A percentile compares a stretch with the other conserved stretches of the same genome.
Conservation (phyloP, 2,888 invertebrate genomes). For the Notodonta dromedarius region DNA sequence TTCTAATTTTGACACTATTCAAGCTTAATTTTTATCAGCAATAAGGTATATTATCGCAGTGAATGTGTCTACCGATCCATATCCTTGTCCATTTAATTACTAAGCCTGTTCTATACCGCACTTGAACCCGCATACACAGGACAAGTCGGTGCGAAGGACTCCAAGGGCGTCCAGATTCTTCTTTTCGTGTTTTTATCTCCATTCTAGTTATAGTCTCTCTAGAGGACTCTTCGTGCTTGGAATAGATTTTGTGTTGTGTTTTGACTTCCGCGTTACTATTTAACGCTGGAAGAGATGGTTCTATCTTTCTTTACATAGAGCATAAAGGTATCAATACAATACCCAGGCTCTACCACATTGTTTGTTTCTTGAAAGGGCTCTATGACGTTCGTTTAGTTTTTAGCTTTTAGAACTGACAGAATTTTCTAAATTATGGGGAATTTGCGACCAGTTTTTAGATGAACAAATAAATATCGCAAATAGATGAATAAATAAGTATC, state of each 20-base stretch:
- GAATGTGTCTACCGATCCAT: conserved; percentile 57
- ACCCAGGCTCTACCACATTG: conserved; percentile 54
- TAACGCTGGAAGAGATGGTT: conserved; percentile 36
- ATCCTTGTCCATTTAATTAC: conserved; percentile 51
- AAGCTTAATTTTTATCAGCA: neutral
- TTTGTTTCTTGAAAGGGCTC: conserved; percentile 45
- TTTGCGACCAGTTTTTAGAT: neutral
- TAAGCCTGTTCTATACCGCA: conserved; percentile 56
- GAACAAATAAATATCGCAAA: too few relatives aligned
- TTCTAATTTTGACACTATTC: conserved; percentile 5
- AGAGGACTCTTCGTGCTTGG: conserved; percentile 54
- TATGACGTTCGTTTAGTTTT: conserved; percentile 45
- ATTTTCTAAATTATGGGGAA: conserved; percentile 37
- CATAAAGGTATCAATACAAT: conserved; percentile 71
- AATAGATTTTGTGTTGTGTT: conserved; percentile 54
- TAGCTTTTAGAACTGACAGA: conserved; percentile 39
- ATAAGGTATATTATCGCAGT: conserved; percentile 22
- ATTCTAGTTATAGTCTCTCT: conserved; percentile 37
- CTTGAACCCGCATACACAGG: conserved; percentile 76
- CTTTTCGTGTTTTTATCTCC: conserved; percentile 49
- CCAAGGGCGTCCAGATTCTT: conserved; percentile 53
- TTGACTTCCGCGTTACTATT: conserved; percentile 32
- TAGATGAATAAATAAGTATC: too few relatives aligned
- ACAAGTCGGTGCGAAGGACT: conserved; percentile 74
- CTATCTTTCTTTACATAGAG: conserved; percentile 43